A percentile compares a stretch with the other conserved stretches of the same genome.
Evolutionary conservation across 2,113 vertebrate genomes (phyloP).

Genomic region (Sturnus vulgaris): DNA sequence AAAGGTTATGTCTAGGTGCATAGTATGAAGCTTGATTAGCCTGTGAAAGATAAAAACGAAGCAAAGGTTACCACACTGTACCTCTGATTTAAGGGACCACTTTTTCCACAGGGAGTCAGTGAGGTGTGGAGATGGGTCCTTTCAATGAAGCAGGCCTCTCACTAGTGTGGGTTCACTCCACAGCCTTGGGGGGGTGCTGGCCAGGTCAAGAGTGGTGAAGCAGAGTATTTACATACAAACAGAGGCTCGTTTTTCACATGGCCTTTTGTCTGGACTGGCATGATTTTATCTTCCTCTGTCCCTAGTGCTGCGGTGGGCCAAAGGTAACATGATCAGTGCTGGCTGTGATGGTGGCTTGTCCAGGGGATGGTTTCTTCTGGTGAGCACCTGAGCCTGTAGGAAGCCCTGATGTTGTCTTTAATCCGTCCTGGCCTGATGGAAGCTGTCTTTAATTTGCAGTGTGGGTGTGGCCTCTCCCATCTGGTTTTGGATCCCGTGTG

Average conservation of each 20-base stretch:
- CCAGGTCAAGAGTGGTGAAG: rapidly evolving
- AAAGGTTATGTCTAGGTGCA: not conserved
- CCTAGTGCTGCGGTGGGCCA: rapidly evolving
- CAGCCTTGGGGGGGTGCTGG: not conserved
- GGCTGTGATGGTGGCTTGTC: not conserved
- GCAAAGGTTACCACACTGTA: not conserved
- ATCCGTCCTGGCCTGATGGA: not conserved
- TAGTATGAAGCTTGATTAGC: not conserved
- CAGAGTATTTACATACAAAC: rapidly evolving
- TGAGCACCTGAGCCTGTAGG: rapidly evolving
- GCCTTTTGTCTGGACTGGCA: not conserved
- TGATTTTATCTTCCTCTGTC: not conserved
- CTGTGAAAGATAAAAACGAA: not conserved
- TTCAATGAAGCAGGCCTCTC: not conserved
- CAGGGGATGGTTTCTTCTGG: not conserved
- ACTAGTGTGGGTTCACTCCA: rapidly evolving
- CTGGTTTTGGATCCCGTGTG: too few species aligned
- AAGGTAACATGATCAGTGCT: rapidly evolving
- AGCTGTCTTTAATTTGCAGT: not conserved
- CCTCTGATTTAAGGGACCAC: not conserved
- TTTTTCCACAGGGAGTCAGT: not conserved
- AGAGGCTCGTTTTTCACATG: rapidly evolving
- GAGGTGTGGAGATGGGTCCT: not conserved
- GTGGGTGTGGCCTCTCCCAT: not conserved
- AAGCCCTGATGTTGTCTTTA: not conserved